Base-by-base conservation (phyloP, 2,113 vertebrate species). In the Siphamia tubifer region DNA sequence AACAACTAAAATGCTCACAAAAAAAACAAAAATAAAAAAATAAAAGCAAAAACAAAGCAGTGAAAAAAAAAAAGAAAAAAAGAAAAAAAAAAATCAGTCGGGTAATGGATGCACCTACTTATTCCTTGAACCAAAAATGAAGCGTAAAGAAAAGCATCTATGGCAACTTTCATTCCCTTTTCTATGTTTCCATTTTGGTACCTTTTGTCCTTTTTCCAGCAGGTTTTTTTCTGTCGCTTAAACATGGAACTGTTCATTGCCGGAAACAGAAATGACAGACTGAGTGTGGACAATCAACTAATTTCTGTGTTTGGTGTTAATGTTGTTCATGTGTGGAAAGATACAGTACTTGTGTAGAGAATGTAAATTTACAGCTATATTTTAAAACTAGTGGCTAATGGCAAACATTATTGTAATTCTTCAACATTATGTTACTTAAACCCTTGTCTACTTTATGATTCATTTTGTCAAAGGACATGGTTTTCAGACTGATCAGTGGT, bases 341-440 rank as follows among this genome's bases (percentile, higher is more conserved):
- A 96, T 96, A 95, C 94, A 94, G 95, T 98, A 96, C 94, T 96
- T 96, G 96, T 97, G 96, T 98, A 98, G 96, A 96, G 95, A 98
- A 98, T 98, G 95, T 98, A 98, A 94, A 98, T 98, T 96, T 98
- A 96, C 94, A 95, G 95, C 96, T 98, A 96, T 96, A 96, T 97
- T 98, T 98, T 96, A 95, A 96, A 96, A 96, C 94, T 97, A 98
- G 96, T 94, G 95, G 96, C 96, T 96, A 90, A 93, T 87, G 96
- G 96, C 95, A 96, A 96, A 95, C 96, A 95, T 96, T 96, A 95
- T 95, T 95, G 96, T 98, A 96, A 97, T 95, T 96, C 95, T 95
- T 95, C 95, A 94, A 94, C 94, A 88, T 94, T 92, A 89, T 93
- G 94, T 95, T 95, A 93, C 94, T 83, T 81, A 94, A 94, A 93